A percentile compares a stretch with the other conserved stretches of the same genome.
These are phyloP conservation scores for Amphiura filiformis DNA, from an alignment of 35 echinoderm and acorn worm genomes.

Conservation along the genomic window DNA sequence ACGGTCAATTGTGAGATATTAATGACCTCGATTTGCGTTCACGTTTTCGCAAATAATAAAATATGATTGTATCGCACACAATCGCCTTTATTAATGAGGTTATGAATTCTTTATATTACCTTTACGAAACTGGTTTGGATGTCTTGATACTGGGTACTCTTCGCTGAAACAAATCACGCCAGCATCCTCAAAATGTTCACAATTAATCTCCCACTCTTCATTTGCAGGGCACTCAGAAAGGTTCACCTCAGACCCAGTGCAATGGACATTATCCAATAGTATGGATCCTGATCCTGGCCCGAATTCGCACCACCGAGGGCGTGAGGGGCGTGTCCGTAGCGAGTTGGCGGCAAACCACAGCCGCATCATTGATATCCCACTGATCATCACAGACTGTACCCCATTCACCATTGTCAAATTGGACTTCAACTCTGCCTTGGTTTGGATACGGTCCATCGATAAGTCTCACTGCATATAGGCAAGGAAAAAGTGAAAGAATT, in stretches of 20 bases:
- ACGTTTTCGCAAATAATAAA: no score
- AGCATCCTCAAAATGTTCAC: slow-evolving; percentile 46
- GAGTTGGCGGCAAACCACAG: slow-evolving; percentile 52
- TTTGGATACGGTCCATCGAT: not conserved
- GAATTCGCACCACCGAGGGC: slow-evolving; percentile 24
- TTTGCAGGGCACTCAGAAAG: slow-evolving; percentile 12
- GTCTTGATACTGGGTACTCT: not conserved
- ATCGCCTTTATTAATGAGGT: no score
- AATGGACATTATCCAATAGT: slow-evolving; percentile 42
- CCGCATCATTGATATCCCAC: slow-evolving; percentile 43
- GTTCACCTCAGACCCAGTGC: slow-evolving; percentile 35
- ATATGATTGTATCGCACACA: no score
- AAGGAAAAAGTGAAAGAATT: not conserved
- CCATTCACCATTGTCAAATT: slow-evolving; percentile 31
- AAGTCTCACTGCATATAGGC: not conserved
- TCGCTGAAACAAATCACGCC: slow-evolving; percentile 14
- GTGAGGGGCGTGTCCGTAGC: slow-evolving; percentile 21
- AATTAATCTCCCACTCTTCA: slow-evolving; percentile 31
- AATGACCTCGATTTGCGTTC: no score
- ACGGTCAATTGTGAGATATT: no score
- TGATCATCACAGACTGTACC: slow-evolving; percentile 44
- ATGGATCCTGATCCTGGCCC: slow-evolving; percentile 20
- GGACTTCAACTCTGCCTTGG: slow-evolving; percentile 56
- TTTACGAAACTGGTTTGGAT: not conserved
- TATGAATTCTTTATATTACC: no score